These are phyloP conservation scores for Mechanitis mazaeus DNA, from an alignment of 2,888 invertebrate genomes.

Conservation along the genomic window DNA sequence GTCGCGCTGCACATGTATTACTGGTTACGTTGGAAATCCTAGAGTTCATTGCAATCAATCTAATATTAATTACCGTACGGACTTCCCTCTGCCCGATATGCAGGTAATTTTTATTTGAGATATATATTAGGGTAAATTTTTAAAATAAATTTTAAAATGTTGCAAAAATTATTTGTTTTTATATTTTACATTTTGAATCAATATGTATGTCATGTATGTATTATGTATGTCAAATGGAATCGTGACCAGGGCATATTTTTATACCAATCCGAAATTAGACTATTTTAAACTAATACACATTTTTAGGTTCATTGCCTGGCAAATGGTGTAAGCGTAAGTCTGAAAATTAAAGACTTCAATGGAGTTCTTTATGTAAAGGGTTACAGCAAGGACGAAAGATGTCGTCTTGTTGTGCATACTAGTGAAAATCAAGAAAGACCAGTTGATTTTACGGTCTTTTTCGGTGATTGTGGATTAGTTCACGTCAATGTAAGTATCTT, in stretches of 20 bases:
- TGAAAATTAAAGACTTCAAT: slow-evolving; percentile 88
- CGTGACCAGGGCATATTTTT: too few species aligned
- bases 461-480: slow-evolving; percentile 93
- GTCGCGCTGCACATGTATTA: slow-evolving; percentile 85
- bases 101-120: slow-evolving; percentile 49
- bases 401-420: slow-evolving; percentile 87
- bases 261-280: too few species aligned
- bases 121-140: not conserved
- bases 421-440: slow-evolving; percentile 81
- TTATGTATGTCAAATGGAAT: too few species aligned
- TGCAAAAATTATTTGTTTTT: too few species aligned
- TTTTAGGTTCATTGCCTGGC: slow-evolving; percentile 88
- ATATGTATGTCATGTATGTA: too few species aligned
- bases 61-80: slow-evolving; percentile 78
- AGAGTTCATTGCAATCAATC: slow-evolving; percentile 81
- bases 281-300: slow-evolving; percentile 5
- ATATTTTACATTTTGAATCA: too few species aligned
- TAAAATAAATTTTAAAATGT: too few species aligned
- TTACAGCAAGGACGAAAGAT: slow-evolving; percentile 94
- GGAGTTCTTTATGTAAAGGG: slow-evolving; percentile 96
- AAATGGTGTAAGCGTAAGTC: slow-evolving; percentile 92
- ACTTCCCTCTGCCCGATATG: slow-evolving; percentile 91
- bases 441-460: slow-evolving; percentile 91
- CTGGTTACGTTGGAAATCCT: slow-evolving; percentile 86
- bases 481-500: slow-evolving; percentile 86